A percentile compares a stretch with the other conserved stretches of the same genome.
These are phyloP conservation scores for Stichodactyla mertensii DNA, from an alignment of 64 coral and sea anemone species.

Conservation along the genomic window DNA sequence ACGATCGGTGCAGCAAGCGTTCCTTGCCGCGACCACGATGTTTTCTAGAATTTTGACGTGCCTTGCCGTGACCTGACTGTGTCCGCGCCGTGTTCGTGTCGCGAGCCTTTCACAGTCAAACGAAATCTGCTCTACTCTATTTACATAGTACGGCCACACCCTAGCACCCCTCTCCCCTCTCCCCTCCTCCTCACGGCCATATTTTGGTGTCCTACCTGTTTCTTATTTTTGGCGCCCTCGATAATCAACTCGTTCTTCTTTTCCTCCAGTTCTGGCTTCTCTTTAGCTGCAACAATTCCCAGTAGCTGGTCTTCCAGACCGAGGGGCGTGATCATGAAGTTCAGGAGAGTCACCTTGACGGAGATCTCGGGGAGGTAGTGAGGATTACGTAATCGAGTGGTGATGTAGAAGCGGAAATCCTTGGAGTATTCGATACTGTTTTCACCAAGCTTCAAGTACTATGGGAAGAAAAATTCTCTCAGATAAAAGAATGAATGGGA, in stretches of 20 bases:
- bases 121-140: no score
- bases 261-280: constrained; percentile 96
- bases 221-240: constrained; percentile 95
- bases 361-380: constrained; percentile 97
- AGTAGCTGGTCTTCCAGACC: constrained; percentile 93
- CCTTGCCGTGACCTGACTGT: no score
- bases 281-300: constrained; percentile 96
- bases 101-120: no score
- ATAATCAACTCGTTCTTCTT: constrained; percentile 95
- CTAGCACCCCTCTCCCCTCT: no score
- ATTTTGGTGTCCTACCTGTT: constrained; percentile 51
- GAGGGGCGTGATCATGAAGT: constrained; percentile 99
- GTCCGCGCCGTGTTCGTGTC: no score
- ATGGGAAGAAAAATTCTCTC: background rate
- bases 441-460: constrained; percentile 96
- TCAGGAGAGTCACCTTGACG: constrained; percentile 95
- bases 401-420: constrained; percentile 99
- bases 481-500: no score
- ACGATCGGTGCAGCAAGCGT: no score
- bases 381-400: constrained; percentile 92
- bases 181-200: background rate
- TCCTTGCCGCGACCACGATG: no score
- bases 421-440: constrained; percentile 97
- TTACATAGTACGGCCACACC: no score
- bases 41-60: no score